A percentile compares a stretch with the other conserved stretches of the same genome.
Evolutionary conservation across 1,140 invertebrate genomes (phyloP).

Genomic region (Ooceraea biroi): DNA sequence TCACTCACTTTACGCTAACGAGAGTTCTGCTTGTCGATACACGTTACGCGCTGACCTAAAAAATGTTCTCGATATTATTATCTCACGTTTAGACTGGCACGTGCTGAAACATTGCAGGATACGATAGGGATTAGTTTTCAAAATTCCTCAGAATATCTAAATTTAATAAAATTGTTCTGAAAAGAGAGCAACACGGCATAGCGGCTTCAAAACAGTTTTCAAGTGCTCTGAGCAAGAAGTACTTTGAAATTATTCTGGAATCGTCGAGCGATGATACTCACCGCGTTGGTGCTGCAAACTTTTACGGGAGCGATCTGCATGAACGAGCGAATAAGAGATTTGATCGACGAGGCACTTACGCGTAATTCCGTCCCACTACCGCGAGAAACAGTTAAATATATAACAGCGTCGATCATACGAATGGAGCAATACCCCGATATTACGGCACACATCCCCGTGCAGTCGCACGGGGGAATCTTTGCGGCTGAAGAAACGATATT

Average conservation of each 20-base stretch:
- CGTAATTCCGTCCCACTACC: constrained; percentile 33
- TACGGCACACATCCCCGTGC: no score
- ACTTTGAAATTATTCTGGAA: constrained; percentile 11
- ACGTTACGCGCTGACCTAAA: neutral
- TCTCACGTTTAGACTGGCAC: neutral
- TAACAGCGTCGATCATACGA: constrained; percentile 24
- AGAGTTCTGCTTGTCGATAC: constrained; percentile 21
- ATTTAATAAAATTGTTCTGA: neutral
- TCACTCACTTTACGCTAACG: neutral
- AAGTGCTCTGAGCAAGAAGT: neutral
- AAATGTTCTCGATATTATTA: constrained; percentile 3
- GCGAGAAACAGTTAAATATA: constrained; percentile 49
- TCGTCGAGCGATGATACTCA: constrained; percentile 32
- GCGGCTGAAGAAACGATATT: constrained; percentile 57
- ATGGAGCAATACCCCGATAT: constrained; percentile 23
- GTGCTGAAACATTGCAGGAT: neutral
- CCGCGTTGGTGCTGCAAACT: neutral
- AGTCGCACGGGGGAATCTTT: no score
- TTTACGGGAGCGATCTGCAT: constrained; percentile 17
- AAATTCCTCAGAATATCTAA: neutral
- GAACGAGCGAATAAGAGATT: constrained; percentile 36
- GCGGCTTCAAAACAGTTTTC: neutral
- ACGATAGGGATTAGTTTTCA: neutral
- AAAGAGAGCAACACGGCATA: neutral
- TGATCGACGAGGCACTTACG: constrained; percentile 48